Evolutionary conservation across 2,113 vertebrate species (phyloP).

Genomic region (Notothenia rossii): DNA sequence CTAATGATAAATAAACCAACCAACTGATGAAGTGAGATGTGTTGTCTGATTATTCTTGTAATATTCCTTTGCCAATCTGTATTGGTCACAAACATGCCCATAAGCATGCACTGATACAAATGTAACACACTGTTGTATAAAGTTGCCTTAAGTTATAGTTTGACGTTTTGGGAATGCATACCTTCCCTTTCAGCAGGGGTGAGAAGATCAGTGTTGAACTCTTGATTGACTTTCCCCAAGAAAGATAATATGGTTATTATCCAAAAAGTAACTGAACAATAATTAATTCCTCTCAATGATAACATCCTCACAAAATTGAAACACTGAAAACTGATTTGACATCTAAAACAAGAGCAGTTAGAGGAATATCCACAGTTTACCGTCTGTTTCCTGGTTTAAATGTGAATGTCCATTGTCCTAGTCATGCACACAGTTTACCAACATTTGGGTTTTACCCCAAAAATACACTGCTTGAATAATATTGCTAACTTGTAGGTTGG

Average conservation of each 20-base stretch:
- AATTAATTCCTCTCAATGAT: background rate
- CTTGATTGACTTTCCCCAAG: background rate
- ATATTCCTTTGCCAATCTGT: background rate
- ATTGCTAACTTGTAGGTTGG: background rate
- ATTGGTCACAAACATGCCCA: background rate
- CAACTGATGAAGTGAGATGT: constrained; percentile 76
- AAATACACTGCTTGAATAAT: background rate
- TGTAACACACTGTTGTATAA: background rate
- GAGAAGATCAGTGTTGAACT: background rate
- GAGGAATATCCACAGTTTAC: background rate
- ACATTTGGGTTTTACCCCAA: background rate
- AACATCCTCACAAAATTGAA: background rate
- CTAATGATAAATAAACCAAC: constrained; percentile 93
- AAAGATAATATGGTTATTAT: background rate
- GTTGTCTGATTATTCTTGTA: constrained; percentile 41
- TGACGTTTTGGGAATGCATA: background rate
- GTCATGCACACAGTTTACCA: background rate
- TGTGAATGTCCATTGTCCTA: background rate
- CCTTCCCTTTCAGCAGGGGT: background rate
- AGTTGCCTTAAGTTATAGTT: background rate
- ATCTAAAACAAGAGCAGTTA: background rate
- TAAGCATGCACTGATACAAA: background rate
- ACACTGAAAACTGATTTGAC: background rate
- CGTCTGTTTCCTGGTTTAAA: background rate
- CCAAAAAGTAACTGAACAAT: background rate